Conservation (phyloP, 2,797 vertebrate species). For the Malacoctenus gilli region DNA sequence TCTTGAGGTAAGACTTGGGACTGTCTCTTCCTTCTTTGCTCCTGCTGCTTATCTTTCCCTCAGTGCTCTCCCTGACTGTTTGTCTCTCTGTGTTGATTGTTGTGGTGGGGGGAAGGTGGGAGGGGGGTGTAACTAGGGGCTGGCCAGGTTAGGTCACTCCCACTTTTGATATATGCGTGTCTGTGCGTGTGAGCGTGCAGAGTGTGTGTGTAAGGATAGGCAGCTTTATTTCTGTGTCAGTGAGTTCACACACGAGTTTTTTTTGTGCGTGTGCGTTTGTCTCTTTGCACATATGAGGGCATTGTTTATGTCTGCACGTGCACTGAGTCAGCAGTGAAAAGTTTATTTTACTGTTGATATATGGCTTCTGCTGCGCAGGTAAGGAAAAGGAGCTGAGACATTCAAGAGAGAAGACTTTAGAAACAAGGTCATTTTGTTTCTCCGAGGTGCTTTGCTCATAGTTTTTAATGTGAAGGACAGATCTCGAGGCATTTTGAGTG, state of each 20-base stretch:
- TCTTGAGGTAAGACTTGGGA: constrained; percentile 84
- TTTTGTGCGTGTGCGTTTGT: constrained; percentile 24
- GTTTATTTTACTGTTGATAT: constrained; percentile 55
- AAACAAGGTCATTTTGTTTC: too few relatives aligned
- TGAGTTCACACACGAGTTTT: constrained; percentile 26
- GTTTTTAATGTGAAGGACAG: too few relatives aligned
- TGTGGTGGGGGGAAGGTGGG: constrained; percentile 39
- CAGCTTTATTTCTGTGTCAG: constrained; percentile 18
- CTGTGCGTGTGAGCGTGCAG: neutral
- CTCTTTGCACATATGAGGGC: constrained; percentile 24
- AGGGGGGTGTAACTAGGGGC: constrained; percentile 36
- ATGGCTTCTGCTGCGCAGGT: constrained; percentile 46
- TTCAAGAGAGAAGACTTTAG: constrained; percentile 9
- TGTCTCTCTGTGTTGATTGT: constrained; percentile 62
- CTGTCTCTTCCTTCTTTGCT: constrained; percentile 31
- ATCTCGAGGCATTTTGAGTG: too few relatives aligned
- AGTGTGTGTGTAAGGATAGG: constrained; percentile 8
- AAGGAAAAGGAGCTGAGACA: constrained; percentile 26
- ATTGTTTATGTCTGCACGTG: constrained; percentile 21
- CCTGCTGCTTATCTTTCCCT: constrained; percentile 29
- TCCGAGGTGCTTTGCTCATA: too few relatives aligned
- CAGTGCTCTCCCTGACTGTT: constrained; percentile 46
- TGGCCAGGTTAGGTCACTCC: constrained; percentile 62
- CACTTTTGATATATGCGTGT: constrained; percentile 53
- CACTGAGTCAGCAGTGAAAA: constrained; percentile 45